Percentiles rank a stretch among this genome's conserved stretches.
Conservation (phyloP, 2,113 vertebrate genomes). For the Dicrurus megarhynchus region DNA sequence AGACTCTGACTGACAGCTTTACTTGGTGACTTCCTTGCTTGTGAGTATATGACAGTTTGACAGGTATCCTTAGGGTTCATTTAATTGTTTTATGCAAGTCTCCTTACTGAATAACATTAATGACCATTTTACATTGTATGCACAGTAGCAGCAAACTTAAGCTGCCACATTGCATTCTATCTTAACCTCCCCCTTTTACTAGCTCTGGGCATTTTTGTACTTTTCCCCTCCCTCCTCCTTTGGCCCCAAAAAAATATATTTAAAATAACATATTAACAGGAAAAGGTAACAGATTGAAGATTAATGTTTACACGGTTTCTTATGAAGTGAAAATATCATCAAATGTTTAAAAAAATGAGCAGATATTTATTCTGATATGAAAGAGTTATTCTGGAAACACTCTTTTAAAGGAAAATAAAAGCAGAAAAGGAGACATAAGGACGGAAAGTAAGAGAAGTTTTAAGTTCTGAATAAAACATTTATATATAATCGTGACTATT, state of each 20-base stretch:
- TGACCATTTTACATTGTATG: neutral
- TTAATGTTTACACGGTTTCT: neutral
- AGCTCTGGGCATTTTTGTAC: neutral
- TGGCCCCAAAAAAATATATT: neutral
- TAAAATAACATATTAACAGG: neutral
- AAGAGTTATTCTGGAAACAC: neutral
- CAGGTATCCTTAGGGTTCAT: slow-evolving; percentile 24
- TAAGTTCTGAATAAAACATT: neutral
- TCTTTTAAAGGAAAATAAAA: neutral
- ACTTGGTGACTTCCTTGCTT: neutral
- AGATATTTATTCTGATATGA: neutral
- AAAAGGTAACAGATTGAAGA: neutral
- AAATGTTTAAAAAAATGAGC: neutral
- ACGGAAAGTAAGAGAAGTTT: neutral
- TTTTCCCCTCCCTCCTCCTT: neutral
- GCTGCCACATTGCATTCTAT: slow-evolving; percentile 2
- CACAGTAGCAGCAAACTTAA: neutral
- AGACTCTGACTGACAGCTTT: slow-evolving; percentile 37
- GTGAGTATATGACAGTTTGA: slow-evolving; percentile 26
- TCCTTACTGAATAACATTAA: slow-evolving; percentile 23
- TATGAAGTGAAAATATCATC: neutral
- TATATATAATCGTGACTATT: neutral
- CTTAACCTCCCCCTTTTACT: neutral
- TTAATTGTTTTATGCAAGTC: slow-evolving; percentile 20
- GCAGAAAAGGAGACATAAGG: neutral